These are phyloP conservation scores for Diplodus sargus DNA, from an alignment of 2,797 vertebrate genomes.

Conservation along the genomic window DNA sequence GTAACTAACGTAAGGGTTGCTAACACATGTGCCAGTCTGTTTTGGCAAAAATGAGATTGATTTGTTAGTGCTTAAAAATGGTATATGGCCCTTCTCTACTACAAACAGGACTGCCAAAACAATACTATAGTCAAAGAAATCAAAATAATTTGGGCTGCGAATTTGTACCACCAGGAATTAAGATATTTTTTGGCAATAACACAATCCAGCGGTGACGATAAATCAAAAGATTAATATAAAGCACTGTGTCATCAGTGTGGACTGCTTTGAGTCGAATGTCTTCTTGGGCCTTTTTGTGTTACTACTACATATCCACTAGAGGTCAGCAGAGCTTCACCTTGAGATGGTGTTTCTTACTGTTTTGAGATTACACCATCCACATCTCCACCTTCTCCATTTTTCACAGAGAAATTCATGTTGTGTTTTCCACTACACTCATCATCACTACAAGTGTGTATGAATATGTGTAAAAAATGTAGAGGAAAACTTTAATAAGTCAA, in stretches of 20 bases:
- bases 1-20: too few relatives aligned
- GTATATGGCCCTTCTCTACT: too few relatives aligned
- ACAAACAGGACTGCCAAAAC: too few relatives aligned
- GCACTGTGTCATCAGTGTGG: not conserved
- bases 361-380: not conserved
- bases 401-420: not conserved
- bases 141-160: too few relatives aligned
- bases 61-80: too few relatives aligned
- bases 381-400: not conserved
- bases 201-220: not conserved
- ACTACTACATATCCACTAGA: slow-evolving; percentile 27
- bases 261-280: not conserved
- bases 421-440: not conserved
- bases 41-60: too few relatives aligned
- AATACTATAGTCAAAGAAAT: too few relatives aligned
- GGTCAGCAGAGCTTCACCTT: slow-evolving; percentile 18
- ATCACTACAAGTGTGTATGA: not conserved
- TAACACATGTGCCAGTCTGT: too few relatives aligned
- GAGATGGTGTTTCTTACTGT: not conserved
- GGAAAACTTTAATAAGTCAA: not conserved
- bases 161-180: too few relatives aligned
- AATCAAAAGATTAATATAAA: not conserved
- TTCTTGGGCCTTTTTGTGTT: not conserved
- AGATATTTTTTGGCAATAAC: not conserved
- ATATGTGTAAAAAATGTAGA: not conserved